Conservation (phyloP, 53 echinoderm and acorn worm species). For the Actinopyga echinites region DNA sequence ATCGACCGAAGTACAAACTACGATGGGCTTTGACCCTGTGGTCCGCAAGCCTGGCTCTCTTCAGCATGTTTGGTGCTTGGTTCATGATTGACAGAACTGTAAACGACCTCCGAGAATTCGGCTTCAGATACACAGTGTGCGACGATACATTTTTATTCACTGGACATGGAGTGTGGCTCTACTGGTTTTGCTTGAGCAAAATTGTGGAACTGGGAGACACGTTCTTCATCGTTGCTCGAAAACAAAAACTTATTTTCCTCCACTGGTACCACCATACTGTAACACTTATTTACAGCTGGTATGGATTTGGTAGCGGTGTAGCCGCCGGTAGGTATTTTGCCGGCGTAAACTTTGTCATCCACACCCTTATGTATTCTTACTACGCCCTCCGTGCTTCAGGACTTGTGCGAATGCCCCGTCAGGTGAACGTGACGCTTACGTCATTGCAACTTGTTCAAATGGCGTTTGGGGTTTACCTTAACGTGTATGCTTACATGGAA, state of each 20-base stretch:
- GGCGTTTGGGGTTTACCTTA: constrained; percentile 71
- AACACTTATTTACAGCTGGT: constrained; percentile 74
- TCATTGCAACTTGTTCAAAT: constrained; percentile 82
- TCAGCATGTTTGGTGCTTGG: constrained; percentile 74
- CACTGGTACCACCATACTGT: constrained; percentile 97
- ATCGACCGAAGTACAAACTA: constrained; percentile 64
- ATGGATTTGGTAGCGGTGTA: constrained; percentile 61
- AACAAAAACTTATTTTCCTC: constrained; percentile 87
- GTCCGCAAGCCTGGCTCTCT: constrained; percentile 71
- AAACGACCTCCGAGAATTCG: constrained; percentile 49
- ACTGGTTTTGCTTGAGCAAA: constrained; percentile 85
- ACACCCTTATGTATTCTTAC: constrained; percentile 92
- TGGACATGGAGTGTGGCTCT: constrained; percentile 78
- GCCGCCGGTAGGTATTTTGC: constrained; percentile 71
- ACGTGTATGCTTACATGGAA: constrained; percentile 60
- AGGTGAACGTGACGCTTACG: constrained; percentile 72
- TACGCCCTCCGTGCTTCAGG: constrained; percentile 81
- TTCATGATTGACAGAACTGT: constrained; percentile 38
- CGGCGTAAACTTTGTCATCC: constrained; percentile 75
- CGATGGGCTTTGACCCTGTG: constrained; percentile 69
- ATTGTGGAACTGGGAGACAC: constrained; percentile 92
- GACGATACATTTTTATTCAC: constrained; percentile 71
- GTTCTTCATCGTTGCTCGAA: constrained; percentile 82
- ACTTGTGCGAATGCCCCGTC: constrained; percentile 67
- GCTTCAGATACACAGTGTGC: constrained; percentile 77